Percentiles rank a stretch among this genome's conserved stretches.
Evolutionary conservation across 2,797 vertebrate genomes (phyloP).

Genomic region (Jordanella pulchra): DNA sequence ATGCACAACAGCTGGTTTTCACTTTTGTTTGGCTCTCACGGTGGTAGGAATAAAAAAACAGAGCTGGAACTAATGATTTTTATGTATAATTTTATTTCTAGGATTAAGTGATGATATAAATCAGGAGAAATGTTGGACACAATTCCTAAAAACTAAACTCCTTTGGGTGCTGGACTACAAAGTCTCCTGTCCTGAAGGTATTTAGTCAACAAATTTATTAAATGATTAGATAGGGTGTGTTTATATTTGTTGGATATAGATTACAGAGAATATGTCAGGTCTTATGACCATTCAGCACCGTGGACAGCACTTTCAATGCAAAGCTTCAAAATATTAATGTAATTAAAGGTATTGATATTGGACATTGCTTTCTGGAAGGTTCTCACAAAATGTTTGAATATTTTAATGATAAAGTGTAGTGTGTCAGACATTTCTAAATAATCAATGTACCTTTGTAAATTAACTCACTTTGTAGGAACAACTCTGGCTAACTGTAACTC

Average conservation of each 20-base stretch:
- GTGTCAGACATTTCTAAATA: slow-evolving; percentile 5
- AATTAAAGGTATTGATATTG: slow-evolving; percentile 10
- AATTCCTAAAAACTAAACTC: neutral
- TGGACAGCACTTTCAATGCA: slow-evolving; percentile 65
- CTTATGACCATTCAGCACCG: slow-evolving; percentile 66
- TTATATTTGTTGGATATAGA: slow-evolving; percentile 12
- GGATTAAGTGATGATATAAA: neutral
- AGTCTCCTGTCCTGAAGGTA: neutral
- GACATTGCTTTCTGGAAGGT: neutral
- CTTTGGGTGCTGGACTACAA: neutral
- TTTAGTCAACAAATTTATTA: slow-evolving; percentile 2
- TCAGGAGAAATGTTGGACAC: neutral
- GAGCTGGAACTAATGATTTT: slow-evolving; percentile 1
- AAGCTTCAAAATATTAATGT: slow-evolving; percentile 18
- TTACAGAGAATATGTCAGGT: slow-evolving; percentile 22
- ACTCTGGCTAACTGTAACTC: neutral
- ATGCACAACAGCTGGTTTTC: neutral
- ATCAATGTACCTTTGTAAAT: neutral
- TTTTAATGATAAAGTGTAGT: neutral
- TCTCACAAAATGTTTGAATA: neutral
- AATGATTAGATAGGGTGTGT: neutral
- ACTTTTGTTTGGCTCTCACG: neutral
- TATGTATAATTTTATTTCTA: neutral
- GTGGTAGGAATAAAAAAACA: neutral
- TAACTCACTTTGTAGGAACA: neutral